Percentiles rank a stretch among this genome's conserved stretches.
Evolutionary conservation across 2,888 invertebrate genomes (phyloP).

Genomic region (Sarcophaga rosellei): DNA sequence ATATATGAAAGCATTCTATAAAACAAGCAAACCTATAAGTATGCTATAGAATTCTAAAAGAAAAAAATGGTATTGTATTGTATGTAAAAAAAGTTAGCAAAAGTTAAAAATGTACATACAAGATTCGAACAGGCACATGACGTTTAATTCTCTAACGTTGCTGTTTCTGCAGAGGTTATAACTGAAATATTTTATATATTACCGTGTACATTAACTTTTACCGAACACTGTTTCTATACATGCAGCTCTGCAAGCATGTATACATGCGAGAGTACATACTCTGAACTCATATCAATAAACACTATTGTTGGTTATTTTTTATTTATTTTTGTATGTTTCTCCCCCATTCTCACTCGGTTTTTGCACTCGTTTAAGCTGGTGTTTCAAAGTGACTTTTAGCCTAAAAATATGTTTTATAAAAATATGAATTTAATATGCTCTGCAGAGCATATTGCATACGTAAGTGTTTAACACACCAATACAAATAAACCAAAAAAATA

Average conservation of each 20-base stretch:
- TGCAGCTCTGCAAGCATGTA: background rate
- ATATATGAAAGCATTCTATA: background rate
- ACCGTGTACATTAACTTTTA: background rate
- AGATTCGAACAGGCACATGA: no score
- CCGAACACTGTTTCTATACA: background rate
- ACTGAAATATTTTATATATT: no score
- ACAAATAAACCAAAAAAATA: background rate
- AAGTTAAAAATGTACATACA: no score
- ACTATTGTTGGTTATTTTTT: conserved; percentile 4
- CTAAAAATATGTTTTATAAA: conserved; percentile 15
- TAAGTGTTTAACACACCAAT: background rate
- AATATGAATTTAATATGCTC: conserved; percentile 41
- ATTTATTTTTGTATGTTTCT: background rate
- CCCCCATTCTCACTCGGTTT: background rate
- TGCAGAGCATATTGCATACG: conserved; percentile 42
- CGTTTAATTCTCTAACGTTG: no score
- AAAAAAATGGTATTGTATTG: no score
- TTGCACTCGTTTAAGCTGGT: background rate
- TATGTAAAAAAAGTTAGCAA: no score
- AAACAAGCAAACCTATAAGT: background rate
- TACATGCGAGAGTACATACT: background rate
- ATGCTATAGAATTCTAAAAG: no score
- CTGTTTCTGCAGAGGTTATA: no score
- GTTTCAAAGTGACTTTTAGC: conserved; percentile 9
- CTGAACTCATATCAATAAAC: conserved; percentile 29